phyloP scores from a whole-genome alignment of 2,797 vertebrate genomes.

The Scomberomorus guttatus region DNA sequence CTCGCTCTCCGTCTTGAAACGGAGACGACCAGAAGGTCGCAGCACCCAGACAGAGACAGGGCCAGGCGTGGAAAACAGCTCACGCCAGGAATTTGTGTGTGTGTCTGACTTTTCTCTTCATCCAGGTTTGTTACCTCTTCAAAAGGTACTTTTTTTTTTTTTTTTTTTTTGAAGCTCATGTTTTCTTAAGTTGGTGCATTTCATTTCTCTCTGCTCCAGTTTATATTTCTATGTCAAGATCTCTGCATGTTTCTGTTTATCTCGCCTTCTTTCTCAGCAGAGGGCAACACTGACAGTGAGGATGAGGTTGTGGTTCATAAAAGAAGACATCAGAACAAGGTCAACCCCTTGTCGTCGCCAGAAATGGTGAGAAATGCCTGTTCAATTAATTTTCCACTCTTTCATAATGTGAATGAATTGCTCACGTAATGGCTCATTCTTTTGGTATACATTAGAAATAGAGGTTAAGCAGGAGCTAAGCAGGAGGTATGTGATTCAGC shows the following conservation, averaged over 20 bases:
- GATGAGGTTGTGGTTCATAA: conserved; percentile 73
- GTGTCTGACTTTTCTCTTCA: conserved; percentile 15
- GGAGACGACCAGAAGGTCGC: conserved; percentile 11
- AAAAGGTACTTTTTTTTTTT: not conserved
- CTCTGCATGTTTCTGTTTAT: conserved; percentile 1
- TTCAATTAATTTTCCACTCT: not conserved
- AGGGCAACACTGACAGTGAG: conserved; percentile 79
- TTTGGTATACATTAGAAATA: not conserved
- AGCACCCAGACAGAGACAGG: not conserved
- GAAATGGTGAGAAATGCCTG: conserved; percentile 63
- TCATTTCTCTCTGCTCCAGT: not conserved
- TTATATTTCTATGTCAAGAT: not conserved
- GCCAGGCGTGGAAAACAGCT: not conserved
- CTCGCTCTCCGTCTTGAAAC: conserved; percentile 27
- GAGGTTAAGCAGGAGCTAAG: not conserved
- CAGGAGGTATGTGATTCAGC: conserved; percentile 26
- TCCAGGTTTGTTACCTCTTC: conserved; percentile 68
- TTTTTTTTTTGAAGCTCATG: not conserved
- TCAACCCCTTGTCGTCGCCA: conserved; percentile 77
- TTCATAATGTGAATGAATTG: not conserved
- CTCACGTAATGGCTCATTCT: not conserved
- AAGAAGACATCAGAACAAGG: conserved; percentile 55
- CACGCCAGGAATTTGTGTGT: not conserved
- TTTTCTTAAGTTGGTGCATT: not conserved
- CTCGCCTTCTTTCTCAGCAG: conserved; percentile 33